A percentile compares a stretch with the other conserved stretches of the same genome.
Evolutionary conservation across 2,797 vertebrate genomes (phyloP).

Genomic region (Salarias fasciatus): DNA sequence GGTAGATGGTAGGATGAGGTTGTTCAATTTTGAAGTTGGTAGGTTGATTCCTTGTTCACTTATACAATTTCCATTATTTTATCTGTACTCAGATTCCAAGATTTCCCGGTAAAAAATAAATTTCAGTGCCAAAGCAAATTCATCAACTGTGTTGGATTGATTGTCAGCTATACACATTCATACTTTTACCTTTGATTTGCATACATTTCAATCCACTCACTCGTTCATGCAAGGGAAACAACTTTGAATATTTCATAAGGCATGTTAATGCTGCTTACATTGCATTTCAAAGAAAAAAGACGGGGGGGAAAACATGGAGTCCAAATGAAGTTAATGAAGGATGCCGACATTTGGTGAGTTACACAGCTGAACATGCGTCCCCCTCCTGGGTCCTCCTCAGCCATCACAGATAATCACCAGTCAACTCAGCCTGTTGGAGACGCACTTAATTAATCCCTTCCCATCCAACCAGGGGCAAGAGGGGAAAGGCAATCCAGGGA

Average conservation of each 20-base stretch:
- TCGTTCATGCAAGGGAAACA: background rate
- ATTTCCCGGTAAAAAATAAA: too few species aligned
- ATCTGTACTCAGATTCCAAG: too few species aligned
- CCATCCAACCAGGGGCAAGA: constrained; percentile 42
- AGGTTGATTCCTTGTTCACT: too few species aligned
- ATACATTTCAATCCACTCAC: background rate
- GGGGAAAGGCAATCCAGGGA: constrained; percentile 42
- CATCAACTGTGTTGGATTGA: too few species aligned
- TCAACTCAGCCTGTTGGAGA: constrained; percentile 61
- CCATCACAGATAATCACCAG: constrained; percentile 73
- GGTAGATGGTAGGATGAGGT: too few species aligned
- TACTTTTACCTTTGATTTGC: background rate
- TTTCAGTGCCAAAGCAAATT: too few species aligned
- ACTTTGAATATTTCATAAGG: background rate
- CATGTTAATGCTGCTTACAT: background rate
- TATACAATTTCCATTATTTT: too few species aligned
- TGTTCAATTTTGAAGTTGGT: too few species aligned
- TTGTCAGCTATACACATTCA: background rate
- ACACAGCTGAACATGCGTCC: constrained; percentile 18
- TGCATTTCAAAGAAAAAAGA: background rate
- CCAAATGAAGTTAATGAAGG: too few species aligned
- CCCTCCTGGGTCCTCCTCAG: constrained; percentile 41
- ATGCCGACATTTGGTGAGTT: constrained; percentile 33
- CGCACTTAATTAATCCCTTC: constrained; percentile 76
- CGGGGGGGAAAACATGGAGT: too few species aligned